phyloP scores from a whole-genome alignment of 2,888 invertebrate genomes.

The Habrosyne pyritoides region DNA sequence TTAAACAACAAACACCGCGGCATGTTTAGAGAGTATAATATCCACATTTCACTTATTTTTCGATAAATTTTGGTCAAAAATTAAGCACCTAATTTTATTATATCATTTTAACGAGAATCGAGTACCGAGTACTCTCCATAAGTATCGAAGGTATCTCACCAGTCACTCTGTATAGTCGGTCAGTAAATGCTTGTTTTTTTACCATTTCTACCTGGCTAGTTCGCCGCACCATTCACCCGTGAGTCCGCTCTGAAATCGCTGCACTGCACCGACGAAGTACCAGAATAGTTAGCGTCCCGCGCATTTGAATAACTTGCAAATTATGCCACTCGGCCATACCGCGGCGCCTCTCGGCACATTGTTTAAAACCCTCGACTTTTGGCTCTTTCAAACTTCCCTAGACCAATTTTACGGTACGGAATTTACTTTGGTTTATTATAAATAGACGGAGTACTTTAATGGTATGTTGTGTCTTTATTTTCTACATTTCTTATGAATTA shows the following conservation, averaged over 20 bases:
- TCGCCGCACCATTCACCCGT: slow-evolving; percentile 14
- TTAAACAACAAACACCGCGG: too few species aligned
- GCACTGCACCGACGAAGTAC: slow-evolving; percentile 26
- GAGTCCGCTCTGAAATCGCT: slow-evolving; percentile 37
- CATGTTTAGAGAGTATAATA: too few species aligned
- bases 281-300: slow-evolving; percentile 46
- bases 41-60: too few species aligned
- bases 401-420: slow-evolving; percentile 28
- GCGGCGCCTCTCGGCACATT: slow-evolving; percentile 29
- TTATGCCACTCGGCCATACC: slow-evolving; percentile 35
- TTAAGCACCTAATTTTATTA: too few species aligned
- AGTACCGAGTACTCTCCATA: too few species aligned
- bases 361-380: slow-evolving; percentile 32
- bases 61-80: too few species aligned
- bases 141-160: too few species aligned
- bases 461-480: not conserved
- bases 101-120: too few species aligned
- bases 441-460: not conserved
- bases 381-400: slow-evolving; percentile 24
- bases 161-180: too few species aligned
- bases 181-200: too few species aligned
- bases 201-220: slow-evolving; percentile 6
- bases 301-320: slow-evolving; percentile 59
- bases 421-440: slow-evolving; percentile 13
- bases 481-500: too few species aligned